Evolutionary conservation across 2,113 vertebrate genomes (phyloP), one percentile per base, ranked within the genome.

Genomic region (Ophthalmolycus amberensis): DNA sequence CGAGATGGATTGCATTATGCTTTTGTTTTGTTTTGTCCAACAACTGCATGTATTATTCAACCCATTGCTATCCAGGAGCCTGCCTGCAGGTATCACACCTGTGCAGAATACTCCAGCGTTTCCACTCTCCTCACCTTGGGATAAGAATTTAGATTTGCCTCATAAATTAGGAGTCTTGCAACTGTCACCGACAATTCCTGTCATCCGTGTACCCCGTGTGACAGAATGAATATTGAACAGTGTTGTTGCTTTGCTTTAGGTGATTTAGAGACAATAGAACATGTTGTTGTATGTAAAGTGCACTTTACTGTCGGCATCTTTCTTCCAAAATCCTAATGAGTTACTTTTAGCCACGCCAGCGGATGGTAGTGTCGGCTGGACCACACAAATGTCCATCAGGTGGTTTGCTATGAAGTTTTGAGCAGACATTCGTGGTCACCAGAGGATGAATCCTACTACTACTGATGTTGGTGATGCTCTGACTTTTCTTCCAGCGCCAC

Each of bases 41-140:
- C 58, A 65, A 16, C 38, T 25, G 8, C 29, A 62, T 77, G 67
- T 20, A 42, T 63, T 69, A 60, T 79, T 82, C 38, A 67, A 1
- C n/a, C 60, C 0, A 2, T 29, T 50, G 63, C 27, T 44, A 50
- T 34, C 32, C 37, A 20, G 32, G 63, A 40, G 22, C 50, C 48
- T 50, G 54, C 6, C 67, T 37, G 11, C 37, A 82, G 64, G 58
- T 54, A 9, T 58, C 69, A 32, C 27, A 70, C 32, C 58, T 77
- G 75, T 44, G 16, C 37, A 25, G 64, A 78, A 69, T 20, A 58
- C 22, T 67, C 27, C 0, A 7, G 16, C 5, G 7, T 27, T 54
- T 38, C 38, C 46, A 60, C 46, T 44, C 38, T 50, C 44, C 14
- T 58, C 22, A 50, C 38, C 32, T 22, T 15, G 60, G 34, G 29